These are phyloP conservation scores for Echinarachnius parma DNA, from an alignment of 53 echinoderm and acorn worm species.

Conservation along the genomic window DNA sequence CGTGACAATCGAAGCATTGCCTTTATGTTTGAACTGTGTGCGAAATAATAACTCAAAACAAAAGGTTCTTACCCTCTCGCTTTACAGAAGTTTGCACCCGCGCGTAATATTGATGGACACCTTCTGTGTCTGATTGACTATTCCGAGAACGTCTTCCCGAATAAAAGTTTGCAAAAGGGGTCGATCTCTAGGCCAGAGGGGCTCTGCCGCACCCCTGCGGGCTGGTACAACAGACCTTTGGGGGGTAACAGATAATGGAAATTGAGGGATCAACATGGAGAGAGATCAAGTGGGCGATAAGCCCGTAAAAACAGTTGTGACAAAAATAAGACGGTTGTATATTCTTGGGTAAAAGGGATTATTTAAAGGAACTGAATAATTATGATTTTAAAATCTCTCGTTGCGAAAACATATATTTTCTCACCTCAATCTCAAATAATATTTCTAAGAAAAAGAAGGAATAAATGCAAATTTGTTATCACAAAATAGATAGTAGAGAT, in stretches of 20 bases:
- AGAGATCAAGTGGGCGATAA: constrained; percentile 26
- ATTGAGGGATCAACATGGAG: constrained; percentile 14
- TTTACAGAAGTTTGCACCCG: too few species aligned
- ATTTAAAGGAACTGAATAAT: too few species aligned
- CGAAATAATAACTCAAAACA: too few species aligned
- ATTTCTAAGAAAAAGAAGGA: not conserved
- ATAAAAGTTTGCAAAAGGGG: constrained; percentile 25
- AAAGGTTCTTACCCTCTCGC: not conserved
- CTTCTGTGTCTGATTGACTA: constrained; percentile 29
- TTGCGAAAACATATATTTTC: too few species aligned
- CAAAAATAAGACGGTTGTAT: too few species aligned
- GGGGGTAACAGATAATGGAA: constrained; percentile 19
- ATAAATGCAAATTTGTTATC: not conserved
- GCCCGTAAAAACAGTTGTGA: constrained; percentile 12
- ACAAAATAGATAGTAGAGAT: not conserved
- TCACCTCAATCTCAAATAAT: not conserved
- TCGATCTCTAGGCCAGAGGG: constrained; percentile 39
- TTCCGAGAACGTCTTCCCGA: constrained; percentile 16
- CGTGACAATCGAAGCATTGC: not conserved
- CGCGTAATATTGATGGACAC: constrained; percentile 17
- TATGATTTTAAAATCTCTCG: too few species aligned
- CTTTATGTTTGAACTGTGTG: not conserved
- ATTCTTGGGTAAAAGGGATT: too few species aligned
- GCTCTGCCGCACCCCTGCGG: constrained; percentile 23
- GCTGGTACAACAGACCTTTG: constrained; percentile 6